Conservation (phyloP, 1,140 invertebrate genomes). For the Branchinecta lynchi region DNA sequence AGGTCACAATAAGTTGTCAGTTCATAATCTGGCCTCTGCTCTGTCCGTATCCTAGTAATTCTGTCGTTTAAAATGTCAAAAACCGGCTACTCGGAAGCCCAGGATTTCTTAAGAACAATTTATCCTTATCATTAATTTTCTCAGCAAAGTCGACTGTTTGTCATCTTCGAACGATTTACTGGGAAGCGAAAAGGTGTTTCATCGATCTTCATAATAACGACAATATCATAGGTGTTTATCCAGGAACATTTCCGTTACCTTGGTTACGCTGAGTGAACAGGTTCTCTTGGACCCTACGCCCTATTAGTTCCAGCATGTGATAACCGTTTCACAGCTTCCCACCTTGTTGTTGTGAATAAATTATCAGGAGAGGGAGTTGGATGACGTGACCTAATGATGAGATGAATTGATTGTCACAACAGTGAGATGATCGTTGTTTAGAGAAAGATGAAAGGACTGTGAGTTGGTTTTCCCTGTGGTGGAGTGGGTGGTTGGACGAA, state of each 20-base stretch:
- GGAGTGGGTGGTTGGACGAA: neutral
- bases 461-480: neutral
- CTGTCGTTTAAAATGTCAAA: too few relatives aligned
- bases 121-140: too few relatives aligned
- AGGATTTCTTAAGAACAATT: too few relatives aligned
- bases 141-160: too few relatives aligned
- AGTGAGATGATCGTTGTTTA: too few relatives aligned
- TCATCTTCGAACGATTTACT: neutral
- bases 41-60: slow-evolving; percentile 20
- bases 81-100: too few relatives aligned
- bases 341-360: slow-evolving; percentile 11
- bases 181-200: neutral
- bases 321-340: neutral
- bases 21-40: slow-evolving; percentile 22
- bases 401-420: too few relatives aligned
- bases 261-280: neutral
- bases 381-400: neutral
- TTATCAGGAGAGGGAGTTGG: neutral
- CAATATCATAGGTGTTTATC: neutral
- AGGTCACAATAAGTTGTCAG: neutral
- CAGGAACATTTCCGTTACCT: neutral
- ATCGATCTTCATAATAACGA: slow-evolving; percentile 1
- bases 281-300: neutral
- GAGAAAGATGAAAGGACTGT: neutral
- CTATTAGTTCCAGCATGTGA: slow-evolving; percentile 4